Evolutionary conservation across 2,888 invertebrate genomes (phyloP).

Genomic region (Euphydryas editha): DNA sequence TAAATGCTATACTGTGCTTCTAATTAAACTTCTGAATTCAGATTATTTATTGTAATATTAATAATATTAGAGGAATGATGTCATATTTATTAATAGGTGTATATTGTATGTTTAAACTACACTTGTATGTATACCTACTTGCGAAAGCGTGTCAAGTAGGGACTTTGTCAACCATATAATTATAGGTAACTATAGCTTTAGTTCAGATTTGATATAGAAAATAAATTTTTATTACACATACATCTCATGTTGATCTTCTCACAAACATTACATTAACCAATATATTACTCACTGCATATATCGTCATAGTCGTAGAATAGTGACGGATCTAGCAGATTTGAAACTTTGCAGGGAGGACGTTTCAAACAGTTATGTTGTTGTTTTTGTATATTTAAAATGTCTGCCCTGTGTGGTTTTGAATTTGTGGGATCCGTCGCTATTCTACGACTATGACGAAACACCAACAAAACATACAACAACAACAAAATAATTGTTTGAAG

Average conservation of each 20-base stretch:
- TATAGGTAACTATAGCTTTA: background rate
- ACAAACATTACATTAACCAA: background rate
- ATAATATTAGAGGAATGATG: background rate
- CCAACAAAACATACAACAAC: too few species aligned
- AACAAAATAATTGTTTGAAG: too few species aligned
- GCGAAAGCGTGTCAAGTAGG: background rate
- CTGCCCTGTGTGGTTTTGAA: too few species aligned
- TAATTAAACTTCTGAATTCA: background rate
- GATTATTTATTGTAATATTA: conserved; percentile 2
- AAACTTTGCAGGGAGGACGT: too few species aligned
- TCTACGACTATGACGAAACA: too few species aligned
- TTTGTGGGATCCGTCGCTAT: too few species aligned
- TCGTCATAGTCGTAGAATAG: too few species aligned
- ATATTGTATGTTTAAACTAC: background rate
- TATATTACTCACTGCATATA: background rate
- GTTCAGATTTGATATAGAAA: background rate
- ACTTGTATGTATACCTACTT: too few species aligned
- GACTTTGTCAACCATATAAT: background rate
- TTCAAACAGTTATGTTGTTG: too few species aligned
- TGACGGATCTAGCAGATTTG: too few species aligned
- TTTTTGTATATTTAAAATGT: too few species aligned
- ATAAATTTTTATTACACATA: background rate
- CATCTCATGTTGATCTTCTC: background rate
- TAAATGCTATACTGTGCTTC: too few species aligned
- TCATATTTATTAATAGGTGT: background rate